Conservation (phyloP, 1,140 invertebrate genomes). For the Ceratina japonica region DNA sequence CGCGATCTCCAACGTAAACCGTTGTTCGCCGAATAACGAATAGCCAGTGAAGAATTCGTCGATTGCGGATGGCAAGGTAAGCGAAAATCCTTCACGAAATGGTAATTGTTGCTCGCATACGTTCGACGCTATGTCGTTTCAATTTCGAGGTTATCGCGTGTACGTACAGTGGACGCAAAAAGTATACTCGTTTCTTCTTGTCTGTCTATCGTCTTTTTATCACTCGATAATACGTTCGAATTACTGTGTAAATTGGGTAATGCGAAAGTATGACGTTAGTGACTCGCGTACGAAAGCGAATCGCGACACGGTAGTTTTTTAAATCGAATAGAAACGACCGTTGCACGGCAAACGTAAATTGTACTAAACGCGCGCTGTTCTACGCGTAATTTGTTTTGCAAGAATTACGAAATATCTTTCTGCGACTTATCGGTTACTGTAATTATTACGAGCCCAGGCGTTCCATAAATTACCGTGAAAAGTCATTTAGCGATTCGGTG, state of each 20-base stretch:
- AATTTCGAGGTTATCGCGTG: conserved; percentile 10
- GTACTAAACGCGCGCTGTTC: neutral
- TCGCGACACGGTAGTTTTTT: neutral
- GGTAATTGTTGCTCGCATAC: conserved; percentile 12
- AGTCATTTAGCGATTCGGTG: neutral
- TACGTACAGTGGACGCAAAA: neutral
- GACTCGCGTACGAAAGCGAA: too few species aligned
- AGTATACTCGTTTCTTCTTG: neutral
- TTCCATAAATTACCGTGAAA: neutral
- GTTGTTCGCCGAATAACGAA: conserved; percentile 35
- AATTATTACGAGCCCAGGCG: too few species aligned
- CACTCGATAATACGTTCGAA: too few species aligned
- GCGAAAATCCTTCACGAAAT: conserved; percentile 35
- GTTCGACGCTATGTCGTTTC: neutral
- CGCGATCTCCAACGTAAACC: conserved; percentile 1
- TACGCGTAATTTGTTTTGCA: neutral
- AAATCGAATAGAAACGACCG: neutral
- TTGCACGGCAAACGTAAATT: conserved; percentile 1
- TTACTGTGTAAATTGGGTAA: too few species aligned
- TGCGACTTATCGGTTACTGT: neutral
- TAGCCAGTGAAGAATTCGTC: conserved; percentile 13
- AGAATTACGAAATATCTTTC: neutral
- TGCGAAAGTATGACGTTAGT: too few species aligned
- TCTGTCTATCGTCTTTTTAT: too few species aligned
- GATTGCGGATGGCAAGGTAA: conserved; percentile 15